Conservation (phyloP, 1,140 invertebrate genomes). For the Argopecten irradians region DNA sequence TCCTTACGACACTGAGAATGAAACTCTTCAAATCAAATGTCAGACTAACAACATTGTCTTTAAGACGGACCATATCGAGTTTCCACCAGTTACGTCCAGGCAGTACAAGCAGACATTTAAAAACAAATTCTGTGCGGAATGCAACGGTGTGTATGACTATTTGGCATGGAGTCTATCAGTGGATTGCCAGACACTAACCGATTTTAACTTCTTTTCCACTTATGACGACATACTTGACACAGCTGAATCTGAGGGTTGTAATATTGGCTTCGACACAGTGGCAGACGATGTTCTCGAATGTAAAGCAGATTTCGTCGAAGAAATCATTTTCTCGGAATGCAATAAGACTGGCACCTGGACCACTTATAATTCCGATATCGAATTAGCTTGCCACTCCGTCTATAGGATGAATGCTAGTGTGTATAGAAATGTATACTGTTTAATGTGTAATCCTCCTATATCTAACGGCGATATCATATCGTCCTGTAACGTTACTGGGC, state of each 20-base stretch:
- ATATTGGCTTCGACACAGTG: neutral
- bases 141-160: neutral
- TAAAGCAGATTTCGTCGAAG: neutral
- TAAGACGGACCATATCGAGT: neutral
- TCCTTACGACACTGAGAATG: neutral
- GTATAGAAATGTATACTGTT: slow-evolving; percentile 37
- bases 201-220: neutral
- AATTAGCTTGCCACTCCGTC: neutral
- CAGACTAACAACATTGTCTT: neutral
- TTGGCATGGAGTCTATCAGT: neutral
- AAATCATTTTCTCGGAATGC: neutral
- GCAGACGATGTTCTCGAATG: neutral
- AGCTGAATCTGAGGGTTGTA: neutral
- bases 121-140: neutral
- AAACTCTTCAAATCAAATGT: neutral
- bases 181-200: neutral
- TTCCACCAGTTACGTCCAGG: neutral
- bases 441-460: slow-evolving; percentile 25
- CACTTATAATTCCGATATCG: neutral
- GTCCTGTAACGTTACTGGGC: slow-evolving; percentile 24
- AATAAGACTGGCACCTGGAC: slow-evolving; percentile 14
- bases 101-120: neutral
- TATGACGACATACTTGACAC: neutral
- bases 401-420: neutral
- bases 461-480: neutral